Base-by-base conservation (phyloP, 1,140 invertebrate genomes). In the Colletes latitarsis region DNA sequence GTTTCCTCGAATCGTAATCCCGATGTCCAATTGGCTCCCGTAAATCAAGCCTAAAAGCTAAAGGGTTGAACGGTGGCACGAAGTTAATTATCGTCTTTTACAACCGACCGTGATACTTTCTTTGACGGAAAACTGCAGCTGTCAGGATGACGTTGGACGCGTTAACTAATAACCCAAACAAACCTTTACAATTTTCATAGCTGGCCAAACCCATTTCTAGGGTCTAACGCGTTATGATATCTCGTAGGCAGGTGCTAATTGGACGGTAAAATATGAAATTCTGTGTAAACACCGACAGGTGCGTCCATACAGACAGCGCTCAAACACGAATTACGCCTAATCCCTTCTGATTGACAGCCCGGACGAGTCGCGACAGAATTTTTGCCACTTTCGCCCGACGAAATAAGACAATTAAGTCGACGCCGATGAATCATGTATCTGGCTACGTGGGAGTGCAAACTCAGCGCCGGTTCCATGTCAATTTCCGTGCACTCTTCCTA, bases 401-500 rank as follows among this genome's bases (percentile, higher is more conserved):
- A 83, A 82, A 85, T 52, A 74, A 77, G 77, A 86, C 78, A 86
- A 86, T 86, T 86, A 70, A 83, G 72, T 80, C 68, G 63, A 75
- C 43, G 58, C n/a, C 77, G 73, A 60, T 81, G 69, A 72, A 81
- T 82, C 76, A 63, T 82, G 53, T 57, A 73, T 71, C 77, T 75
- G 58, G 70, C 71, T 68, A 87, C 86, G 86, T 88, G 86, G 86
- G 86, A 88, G 86, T 84, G 85, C 69, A 77, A 83, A 73, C 72
- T 84, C 55, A 30, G 69, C 74, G 62, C 58, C 55, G 86, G 82
- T 70, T 88, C 86, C 86, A 88, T 87, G 86, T 71, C 76, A 88
- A 87, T 88, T 87, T 88, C 86, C 84, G 75, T 43, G 75, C 8
- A 69, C 82, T 83, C 85, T 87, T 87, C 85, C 84, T 86, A 83